These are phyloP conservation scores for Galerucella calmariensis DNA, from an alignment of 2,888 invertebrate genomes.

Conservation along the genomic window DNA sequence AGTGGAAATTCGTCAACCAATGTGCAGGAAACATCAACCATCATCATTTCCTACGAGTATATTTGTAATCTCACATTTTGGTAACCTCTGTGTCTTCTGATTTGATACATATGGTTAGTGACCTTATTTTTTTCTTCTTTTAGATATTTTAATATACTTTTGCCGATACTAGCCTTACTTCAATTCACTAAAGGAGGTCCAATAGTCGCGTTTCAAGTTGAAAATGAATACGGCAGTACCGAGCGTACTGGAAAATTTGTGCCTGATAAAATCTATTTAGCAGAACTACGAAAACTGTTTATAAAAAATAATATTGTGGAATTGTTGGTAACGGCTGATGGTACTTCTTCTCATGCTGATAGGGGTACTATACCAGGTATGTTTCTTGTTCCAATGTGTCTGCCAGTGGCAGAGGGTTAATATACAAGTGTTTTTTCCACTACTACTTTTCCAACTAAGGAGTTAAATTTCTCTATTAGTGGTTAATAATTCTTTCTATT, in stretches of 20 bases:
- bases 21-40: no score
- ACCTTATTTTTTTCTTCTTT: not conserved
- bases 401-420: not conserved
- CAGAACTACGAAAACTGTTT: conserved; percentile 60
- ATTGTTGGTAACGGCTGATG: conserved; percentile 69
- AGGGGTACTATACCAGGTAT: conserved; percentile 59
- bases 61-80: no score
- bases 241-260: conserved; percentile 45
- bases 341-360: conserved; percentile 56
- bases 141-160: conserved; percentile 58
- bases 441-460: no score
- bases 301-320: conserved; percentile 61
- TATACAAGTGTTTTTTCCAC: no score
- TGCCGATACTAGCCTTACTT: conserved; percentile 67
- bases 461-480: no score
- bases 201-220: conserved; percentile 87
- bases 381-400: not conserved
- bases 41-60: no score
- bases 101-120: not conserved
- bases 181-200: conserved; percentile 84
- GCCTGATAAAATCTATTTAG: conserved; percentile 55
- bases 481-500: no score
- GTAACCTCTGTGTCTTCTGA: no score
- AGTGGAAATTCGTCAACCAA: no score
- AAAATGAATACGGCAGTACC: conserved; percentile 72